phyloP scores from a whole-genome alignment of 2,888 invertebrate species.

The Helobdella robusta region DNA sequence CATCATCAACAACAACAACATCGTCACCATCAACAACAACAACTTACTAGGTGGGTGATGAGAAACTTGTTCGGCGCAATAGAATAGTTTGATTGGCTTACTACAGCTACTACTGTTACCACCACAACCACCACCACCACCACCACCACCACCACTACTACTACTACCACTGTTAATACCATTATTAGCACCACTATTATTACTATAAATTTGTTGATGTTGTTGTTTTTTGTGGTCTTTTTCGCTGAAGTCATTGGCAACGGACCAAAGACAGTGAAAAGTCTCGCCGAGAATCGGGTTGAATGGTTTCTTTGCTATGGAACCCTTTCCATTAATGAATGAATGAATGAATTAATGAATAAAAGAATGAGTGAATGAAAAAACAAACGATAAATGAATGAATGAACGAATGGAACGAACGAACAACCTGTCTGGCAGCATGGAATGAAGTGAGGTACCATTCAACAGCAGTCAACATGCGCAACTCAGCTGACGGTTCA shows the following conservation, averaged over 20 bases:
- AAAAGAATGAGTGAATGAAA: too few relatives aligned
- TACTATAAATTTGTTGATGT: too few relatives aligned
- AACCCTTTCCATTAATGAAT: too few relatives aligned
- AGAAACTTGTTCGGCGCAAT: constrained; percentile 53
- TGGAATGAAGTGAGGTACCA: constrained; percentile 54
- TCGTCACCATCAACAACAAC: not conserved
- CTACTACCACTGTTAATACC: not conserved
- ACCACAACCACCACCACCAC: not conserved
- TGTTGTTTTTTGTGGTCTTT: not conserved
- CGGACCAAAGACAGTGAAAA: constrained; percentile 53
- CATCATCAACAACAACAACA: not conserved
- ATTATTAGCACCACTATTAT: not conserved
- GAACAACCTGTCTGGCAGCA: constrained; percentile 43
- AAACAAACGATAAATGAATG: too few relatives aligned
- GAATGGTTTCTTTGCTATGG: constrained; percentile 53
- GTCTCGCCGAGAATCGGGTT: constrained; percentile 55
- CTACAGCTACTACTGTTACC: not conserved
- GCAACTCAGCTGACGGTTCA: constrained; percentile 40
- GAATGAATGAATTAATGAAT: too few relatives aligned
- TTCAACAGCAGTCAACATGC: constrained; percentile 51
- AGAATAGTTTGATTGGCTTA: constrained; percentile 39
- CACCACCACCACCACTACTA: not conserved
- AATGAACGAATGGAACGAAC: too few relatives aligned
- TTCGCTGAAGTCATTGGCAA: constrained; percentile 32
- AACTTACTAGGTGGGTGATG: constrained; percentile 52